Evolutionary conservation across 92 coral and sea anemone genomes (phyloP).

Genomic region (Palythoa grandis): DNA sequence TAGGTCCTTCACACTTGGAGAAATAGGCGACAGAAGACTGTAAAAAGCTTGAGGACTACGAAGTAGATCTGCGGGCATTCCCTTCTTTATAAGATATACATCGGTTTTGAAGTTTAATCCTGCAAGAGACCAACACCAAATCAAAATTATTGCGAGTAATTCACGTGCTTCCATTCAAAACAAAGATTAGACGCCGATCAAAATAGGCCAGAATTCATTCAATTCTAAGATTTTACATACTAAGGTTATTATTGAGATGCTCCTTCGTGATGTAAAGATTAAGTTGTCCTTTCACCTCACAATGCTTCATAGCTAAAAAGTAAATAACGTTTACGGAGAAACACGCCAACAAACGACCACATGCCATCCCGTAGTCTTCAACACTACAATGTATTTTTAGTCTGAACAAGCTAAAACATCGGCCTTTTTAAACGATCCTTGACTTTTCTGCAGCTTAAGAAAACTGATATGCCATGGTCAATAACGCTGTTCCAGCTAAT

Average conservation of each 20-base stretch:
- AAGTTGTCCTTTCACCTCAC: constrained; percentile 61
- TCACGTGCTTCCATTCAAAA: constrained; percentile 38
- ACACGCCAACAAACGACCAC: constrained; percentile 32
- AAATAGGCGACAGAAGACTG: constrained; percentile 75
- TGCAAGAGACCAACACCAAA: constrained; percentile 56
- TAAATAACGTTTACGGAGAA: constrained; percentile 2
- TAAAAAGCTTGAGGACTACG: constrained; percentile 71
- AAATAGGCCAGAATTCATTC: constrained; percentile 22
- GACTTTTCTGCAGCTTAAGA: constrained; percentile 26
- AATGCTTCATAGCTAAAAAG: constrained; percentile 10
- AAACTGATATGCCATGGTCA: constrained; percentile 13
- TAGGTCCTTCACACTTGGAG: constrained; percentile 57
- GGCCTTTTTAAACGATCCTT: not conserved
- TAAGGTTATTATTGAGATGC: constrained; percentile 67
- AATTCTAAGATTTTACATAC: constrained; percentile 65
- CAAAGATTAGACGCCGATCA: constrained; percentile 45
- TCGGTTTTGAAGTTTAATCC: constrained; percentile 74
- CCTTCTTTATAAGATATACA: constrained; percentile 63
- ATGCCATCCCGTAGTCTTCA: constrained; percentile 43
- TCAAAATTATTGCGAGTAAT: not conserved
- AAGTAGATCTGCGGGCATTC: constrained; percentile 63
- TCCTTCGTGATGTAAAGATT: constrained; percentile 70
- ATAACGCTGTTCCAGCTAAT: constrained; percentile 22
- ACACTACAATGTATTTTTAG: constrained; percentile 12
- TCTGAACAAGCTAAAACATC: not conserved